These are phyloP conservation scores for Microtus ochrogaster DNA, from an alignment of 2,113 vertebrate genomes.

Conservation along the genomic window DNA sequence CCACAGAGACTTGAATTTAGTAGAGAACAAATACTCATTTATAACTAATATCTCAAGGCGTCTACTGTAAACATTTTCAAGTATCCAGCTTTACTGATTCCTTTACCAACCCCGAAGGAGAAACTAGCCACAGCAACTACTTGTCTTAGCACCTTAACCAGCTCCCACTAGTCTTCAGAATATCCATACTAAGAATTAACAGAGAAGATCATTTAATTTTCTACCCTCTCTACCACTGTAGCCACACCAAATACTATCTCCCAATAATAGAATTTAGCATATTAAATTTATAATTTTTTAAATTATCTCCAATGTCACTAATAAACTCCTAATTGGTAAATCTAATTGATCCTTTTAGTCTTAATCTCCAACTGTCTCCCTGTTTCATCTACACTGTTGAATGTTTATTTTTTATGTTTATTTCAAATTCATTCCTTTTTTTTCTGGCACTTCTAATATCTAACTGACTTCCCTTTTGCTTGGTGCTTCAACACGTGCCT, in stretches of 20 bases:
- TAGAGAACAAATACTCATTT: neutral
- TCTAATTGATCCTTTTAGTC: conserved; percentile 50
- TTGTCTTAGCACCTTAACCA: neutral
- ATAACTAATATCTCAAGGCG: neutral
- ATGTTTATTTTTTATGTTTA: neutral
- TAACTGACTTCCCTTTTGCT: neutral
- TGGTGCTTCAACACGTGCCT: neutral
- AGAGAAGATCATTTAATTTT: neutral
- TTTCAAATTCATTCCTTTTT: neutral
- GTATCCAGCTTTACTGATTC: neutral
- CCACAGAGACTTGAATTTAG: conserved; percentile 14
- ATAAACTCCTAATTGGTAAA: conserved; percentile 47
- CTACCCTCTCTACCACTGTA: neutral
- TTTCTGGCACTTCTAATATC: neutral
- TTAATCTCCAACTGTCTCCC: neutral
- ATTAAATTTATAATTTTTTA: conserved; percentile 53
- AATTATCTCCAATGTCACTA: conserved; percentile 59
- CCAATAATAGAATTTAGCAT: neutral
- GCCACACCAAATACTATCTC: neutral
- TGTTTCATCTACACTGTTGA: neutral
- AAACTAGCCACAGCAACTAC: neutral
- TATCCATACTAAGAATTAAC: neutral
- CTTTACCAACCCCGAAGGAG: neutral
- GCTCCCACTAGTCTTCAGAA: neutral
- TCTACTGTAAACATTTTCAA: neutral